These are phyloP conservation scores for Glaucidium brasilianum DNA, from an alignment of 2,113 vertebrate genomes.

Conservation along the genomic window DNA sequence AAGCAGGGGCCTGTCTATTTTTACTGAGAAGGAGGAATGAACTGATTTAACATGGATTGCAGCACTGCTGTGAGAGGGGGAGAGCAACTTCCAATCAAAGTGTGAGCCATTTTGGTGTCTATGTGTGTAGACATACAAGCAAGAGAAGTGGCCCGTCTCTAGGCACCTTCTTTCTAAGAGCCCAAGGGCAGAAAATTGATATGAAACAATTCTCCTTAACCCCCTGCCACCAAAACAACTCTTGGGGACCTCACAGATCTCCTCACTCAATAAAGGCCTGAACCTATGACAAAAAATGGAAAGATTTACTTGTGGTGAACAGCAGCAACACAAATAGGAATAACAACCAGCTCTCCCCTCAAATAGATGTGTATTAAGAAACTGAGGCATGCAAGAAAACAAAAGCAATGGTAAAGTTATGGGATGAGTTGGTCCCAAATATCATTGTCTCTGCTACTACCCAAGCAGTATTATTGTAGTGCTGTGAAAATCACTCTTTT, in stretches of 20 bases:
- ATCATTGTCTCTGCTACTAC: not conserved
- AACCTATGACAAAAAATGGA: slow-evolving; percentile 2
- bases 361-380: not conserved
- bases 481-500: not conserved
- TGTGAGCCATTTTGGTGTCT: slow-evolving; percentile 43
- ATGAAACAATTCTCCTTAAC: slow-evolving; percentile 54
- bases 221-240: slow-evolving; percentile 43
- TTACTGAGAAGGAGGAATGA: slow-evolving; percentile 62
- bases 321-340: not conserved
- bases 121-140: slow-evolving; percentile 20
- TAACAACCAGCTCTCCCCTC: not conserved
- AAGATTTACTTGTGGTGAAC: slow-evolving; percentile 50
- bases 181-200: slow-evolving; percentile 65
- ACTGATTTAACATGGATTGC: slow-evolving; percentile 58
- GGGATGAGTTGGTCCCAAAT: not conserved
- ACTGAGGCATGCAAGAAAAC: not conserved
- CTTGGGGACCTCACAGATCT: slow-evolving; percentile 29
- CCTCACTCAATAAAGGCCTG: slow-evolving; percentile 22
- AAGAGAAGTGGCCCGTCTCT: slow-evolving; percentile 33
- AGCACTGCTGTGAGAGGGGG: slow-evolving; percentile 25
- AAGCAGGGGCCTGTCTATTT: slow-evolving; percentile 43
- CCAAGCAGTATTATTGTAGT: not conserved
- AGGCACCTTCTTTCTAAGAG: slow-evolving; percentile 53
- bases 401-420: not conserved
- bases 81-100: slow-evolving; percentile 40